phyloP scores from a whole-genome alignment of 1,140 invertebrate genomes.

The Hylyphantes graminicola region DNA sequence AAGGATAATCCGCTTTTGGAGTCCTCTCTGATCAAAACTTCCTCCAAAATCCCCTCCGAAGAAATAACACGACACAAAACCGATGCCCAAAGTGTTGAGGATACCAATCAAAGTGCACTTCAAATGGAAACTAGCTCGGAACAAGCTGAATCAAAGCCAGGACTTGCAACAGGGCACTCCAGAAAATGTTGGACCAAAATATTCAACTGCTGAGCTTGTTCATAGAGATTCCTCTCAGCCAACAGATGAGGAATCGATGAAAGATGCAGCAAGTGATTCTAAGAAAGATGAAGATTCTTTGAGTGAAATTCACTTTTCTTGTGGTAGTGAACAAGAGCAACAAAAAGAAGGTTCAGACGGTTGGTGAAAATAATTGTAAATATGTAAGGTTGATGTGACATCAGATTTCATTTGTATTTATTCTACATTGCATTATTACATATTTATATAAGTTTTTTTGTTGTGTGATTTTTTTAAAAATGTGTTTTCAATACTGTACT shows the following conservation, averaged over 20 bases:
- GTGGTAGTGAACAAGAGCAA: constrained; percentile 49
- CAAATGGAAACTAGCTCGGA: background rate
- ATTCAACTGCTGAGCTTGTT: too few species aligned
- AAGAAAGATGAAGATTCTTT: constrained; percentile 26
- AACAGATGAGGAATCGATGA: background rate
- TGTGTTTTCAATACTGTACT: too few species aligned
- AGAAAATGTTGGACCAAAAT: background rate
- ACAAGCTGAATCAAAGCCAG: background rate
- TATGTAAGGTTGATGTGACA: background rate
- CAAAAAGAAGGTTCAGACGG: constrained; percentile 47
- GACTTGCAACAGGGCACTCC: background rate
- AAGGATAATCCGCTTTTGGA: too few species aligned
- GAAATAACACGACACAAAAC: too few species aligned
- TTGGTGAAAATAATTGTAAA: constrained; percentile 9
- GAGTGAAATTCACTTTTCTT: constrained; percentile 50
- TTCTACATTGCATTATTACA: background rate
- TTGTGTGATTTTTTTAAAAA: background rate
- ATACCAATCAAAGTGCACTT: too few species aligned
- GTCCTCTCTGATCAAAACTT: too few species aligned
- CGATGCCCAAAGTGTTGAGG: too few species aligned
- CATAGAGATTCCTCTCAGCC: background rate
- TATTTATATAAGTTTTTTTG: background rate
- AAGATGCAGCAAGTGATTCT: background rate
- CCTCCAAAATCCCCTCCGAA: too few species aligned
- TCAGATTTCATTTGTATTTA: background rate